These are phyloP conservation scores for Drosophila rubida DNA, from an alignment of 2,888 invertebrate genomes.

Conservation along the genomic window DNA sequence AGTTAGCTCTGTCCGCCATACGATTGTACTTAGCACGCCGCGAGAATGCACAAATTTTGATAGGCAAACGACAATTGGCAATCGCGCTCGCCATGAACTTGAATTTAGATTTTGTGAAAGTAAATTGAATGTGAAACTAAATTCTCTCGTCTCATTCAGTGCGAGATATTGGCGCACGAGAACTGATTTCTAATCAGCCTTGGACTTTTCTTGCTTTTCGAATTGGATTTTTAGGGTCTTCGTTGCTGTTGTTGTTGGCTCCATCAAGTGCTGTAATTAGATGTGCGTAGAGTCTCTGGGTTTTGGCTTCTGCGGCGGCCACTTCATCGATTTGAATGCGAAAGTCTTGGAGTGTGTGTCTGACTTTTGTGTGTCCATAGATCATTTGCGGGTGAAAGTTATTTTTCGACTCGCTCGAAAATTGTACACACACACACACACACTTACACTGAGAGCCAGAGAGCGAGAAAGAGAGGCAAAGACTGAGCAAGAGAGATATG, in stretches of 20 bases:
- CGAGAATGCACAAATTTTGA: conserved; percentile 14
- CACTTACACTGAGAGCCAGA: background rate
- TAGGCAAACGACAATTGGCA: conserved; percentile 26
- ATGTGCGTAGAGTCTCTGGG: conserved; percentile 32
- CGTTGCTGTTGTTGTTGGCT: too few relatives aligned
- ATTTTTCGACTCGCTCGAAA: conserved; percentile 60
- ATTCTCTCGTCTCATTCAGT: conserved; percentile 13
- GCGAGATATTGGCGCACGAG: conserved; percentile 30
- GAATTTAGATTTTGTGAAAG: conserved; percentile 56
- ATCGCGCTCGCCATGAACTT: conserved; percentile 66
- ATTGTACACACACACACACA: conserved; percentile 21
- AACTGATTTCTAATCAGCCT: conserved; percentile 75
- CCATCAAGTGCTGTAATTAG: conserved; percentile 40
- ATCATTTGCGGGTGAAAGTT: conserved; percentile 77
- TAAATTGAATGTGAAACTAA: conserved; percentile 27
- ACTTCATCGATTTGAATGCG: conserved; percentile 49
- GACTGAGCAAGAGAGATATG: background rate
- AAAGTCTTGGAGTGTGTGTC: conserved; percentile 59
- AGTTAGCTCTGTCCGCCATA: background rate
- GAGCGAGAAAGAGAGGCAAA: conserved; percentile 3
- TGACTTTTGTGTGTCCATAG: conserved; percentile 58
- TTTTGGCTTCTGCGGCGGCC: conserved; percentile 36
- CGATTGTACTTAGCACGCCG: background rate
- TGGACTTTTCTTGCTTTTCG: conserved; percentile 1
- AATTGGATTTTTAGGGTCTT: conserved; percentile 4